These are phyloP conservation scores for Girardinus metallicus DNA, from an alignment of 2,797 vertebrate species.

Conservation along the genomic window DNA sequence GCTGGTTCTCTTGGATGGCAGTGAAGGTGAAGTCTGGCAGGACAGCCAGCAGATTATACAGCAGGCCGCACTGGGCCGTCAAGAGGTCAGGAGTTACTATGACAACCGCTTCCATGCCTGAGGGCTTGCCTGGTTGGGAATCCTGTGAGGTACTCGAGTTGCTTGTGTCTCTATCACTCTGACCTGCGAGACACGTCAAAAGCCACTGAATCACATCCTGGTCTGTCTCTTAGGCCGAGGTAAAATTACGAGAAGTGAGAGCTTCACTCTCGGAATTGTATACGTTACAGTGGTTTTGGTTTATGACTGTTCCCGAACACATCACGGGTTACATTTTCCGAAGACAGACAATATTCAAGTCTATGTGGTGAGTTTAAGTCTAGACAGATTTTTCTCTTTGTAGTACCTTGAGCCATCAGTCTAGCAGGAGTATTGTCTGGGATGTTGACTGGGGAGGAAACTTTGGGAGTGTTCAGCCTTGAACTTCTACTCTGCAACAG, in stretches of 20 bases:
- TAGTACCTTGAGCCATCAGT: conserved; percentile 87
- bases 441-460: conserved; percentile 53
- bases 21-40: conserved; percentile 85
- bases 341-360: conserved; percentile 24
- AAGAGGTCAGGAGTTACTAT: conserved; percentile 90
- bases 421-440: conserved; percentile 77
- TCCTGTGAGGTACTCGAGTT: conserved; percentile 78
- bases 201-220: conserved; percentile 20
- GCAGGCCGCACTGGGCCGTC: conserved; percentile 87
- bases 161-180: conserved; percentile 83
- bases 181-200: conserved; percentile 78
- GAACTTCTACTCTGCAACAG: conserved; percentile 76
- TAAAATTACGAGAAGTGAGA: conserved; percentile 16
- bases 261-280: conserved; percentile 12
- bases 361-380: conserved; percentile 10
- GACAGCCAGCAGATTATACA: conserved; percentile 87
- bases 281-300: conserved; percentile 7
- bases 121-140: conserved; percentile 67
- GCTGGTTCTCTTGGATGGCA: conserved; percentile 81
- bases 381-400: conserved; percentile 11
- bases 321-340: conserved; percentile 8
- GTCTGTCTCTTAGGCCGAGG: conserved; percentile 8
- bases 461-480: conserved; percentile 65
- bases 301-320: conserved; percentile 17
- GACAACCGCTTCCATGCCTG: conserved; percentile 71